These are phyloP conservation scores for Babylonia areolata DNA, from an alignment of 1,140 invertebrate species.

Conservation along the genomic window DNA sequence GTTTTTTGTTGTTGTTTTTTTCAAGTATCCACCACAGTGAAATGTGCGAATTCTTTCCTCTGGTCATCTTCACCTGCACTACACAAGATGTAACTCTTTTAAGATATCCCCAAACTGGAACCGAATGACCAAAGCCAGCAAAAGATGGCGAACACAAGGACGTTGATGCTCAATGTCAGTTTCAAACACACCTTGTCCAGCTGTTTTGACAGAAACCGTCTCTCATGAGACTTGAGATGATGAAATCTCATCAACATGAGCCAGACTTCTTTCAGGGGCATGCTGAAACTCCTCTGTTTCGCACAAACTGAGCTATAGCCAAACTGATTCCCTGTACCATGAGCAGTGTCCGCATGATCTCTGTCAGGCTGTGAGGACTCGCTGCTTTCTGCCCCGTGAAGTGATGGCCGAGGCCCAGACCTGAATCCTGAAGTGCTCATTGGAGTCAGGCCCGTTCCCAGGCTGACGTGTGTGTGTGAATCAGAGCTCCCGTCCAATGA, in stretches of 20 bases:
- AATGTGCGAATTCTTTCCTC: too few species aligned
- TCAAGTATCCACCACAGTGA: too few species aligned
- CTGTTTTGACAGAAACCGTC: not conserved
- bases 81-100: too few species aligned
- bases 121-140: too few species aligned
- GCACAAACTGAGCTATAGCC: not conserved
- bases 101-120: too few species aligned
- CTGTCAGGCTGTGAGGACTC: not conserved
- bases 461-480: not conserved
- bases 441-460: not conserved
- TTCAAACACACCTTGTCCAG: slow-evolving; percentile 1
- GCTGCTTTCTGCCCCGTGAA: too few species aligned
- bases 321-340: not conserved
- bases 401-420: too few species aligned
- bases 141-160: too few species aligned
- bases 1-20: too few species aligned
- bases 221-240: not conserved
- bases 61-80: too few species aligned
- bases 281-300: too few species aligned
- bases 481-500: too few species aligned
- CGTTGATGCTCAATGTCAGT: not conserved
- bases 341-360: not conserved
- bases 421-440: not conserved
- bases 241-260: not conserved
- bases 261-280: not conserved